These are phyloP conservation scores for Chironomus striatipennis DNA, from an alignment of 1,140 invertebrate species.

Conservation along the genomic window DNA sequence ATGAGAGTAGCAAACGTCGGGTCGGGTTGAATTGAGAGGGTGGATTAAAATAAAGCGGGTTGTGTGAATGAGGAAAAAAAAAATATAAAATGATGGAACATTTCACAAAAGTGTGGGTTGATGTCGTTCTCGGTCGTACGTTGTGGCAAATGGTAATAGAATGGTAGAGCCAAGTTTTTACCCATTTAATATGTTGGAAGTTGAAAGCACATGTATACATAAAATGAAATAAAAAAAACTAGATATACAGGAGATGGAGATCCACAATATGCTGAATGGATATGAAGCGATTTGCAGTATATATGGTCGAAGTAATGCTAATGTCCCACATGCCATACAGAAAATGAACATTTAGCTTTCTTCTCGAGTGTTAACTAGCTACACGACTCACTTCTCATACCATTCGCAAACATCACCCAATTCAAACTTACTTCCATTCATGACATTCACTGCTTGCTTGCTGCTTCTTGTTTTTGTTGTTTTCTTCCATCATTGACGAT, in stretches of 20 bases:
- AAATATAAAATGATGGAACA: not conserved
- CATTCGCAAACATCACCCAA: not conserved
- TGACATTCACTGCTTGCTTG: not conserved
- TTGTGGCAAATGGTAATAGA: conserved; percentile 20
- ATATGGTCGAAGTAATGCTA: no score
- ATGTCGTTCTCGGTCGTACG: conserved; percentile 23
- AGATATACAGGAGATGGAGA: no score
- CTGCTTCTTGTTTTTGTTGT: not conserved
- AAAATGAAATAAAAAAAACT: not conserved
- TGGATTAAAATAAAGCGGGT: conserved; percentile 2
- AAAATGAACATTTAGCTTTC: not conserved
- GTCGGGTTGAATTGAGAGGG: not conserved
- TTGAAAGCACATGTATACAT: conserved; percentile 3
- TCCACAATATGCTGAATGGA: no score
- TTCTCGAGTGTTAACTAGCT: conserved; percentile 1
- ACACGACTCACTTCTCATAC: not conserved
- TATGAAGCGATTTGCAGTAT: no score
- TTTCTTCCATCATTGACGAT: not conserved
- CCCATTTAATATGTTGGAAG: not conserved
- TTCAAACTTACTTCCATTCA: not conserved
- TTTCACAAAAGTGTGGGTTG: conserved; percentile 4
- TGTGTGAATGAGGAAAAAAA: not conserved
- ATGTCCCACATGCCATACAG: not conserved
- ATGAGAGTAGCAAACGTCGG: not conserved
- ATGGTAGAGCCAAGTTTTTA: conserved; percentile 16